Evolutionary conservation across 2,888 invertebrate genomes (phyloP).

Genomic region (Lottia scabra): DNA sequence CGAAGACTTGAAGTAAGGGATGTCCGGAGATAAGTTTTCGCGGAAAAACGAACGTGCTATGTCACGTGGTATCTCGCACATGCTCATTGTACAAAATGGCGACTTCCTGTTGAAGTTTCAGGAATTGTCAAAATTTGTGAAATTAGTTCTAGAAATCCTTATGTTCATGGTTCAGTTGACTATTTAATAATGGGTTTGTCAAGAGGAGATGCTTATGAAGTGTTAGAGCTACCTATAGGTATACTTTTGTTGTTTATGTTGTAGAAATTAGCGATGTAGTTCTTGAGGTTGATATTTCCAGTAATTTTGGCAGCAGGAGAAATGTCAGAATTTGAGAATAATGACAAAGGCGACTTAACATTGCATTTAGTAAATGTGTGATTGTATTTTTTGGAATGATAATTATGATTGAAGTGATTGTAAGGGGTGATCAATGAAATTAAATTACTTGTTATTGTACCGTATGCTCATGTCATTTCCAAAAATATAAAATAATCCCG

Average conservation of each 20-base stretch:
- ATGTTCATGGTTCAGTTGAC: neutral
- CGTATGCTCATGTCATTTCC: too few relatives aligned
- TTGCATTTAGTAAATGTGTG: too few relatives aligned
- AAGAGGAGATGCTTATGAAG: conserved; percentile 54
- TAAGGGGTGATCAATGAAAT: too few relatives aligned
- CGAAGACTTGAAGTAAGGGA: too few relatives aligned
- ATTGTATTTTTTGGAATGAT: too few relatives aligned
- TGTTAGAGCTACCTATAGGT: conserved; percentile 57
- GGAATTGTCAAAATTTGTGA: conserved; percentile 22
- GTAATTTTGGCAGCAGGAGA: neutral
- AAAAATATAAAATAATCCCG: too few relatives aligned
- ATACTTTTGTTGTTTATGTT: neutral
- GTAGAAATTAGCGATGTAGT: too few relatives aligned
- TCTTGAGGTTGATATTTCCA: neutral
- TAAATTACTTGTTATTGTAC: too few relatives aligned
- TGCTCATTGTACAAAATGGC: conserved; percentile 28
- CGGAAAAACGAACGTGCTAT: too few relatives aligned
- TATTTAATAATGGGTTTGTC: conserved; percentile 49
- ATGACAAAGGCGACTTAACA: neutral
- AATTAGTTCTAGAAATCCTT: conserved; percentile 17
- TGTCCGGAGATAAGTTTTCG: too few relatives aligned
- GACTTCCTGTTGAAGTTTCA: conserved; percentile 17
- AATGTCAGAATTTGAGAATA: neutral
- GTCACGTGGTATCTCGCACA: conserved; percentile 15
- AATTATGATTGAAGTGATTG: too few relatives aligned